These are phyloP conservation scores for Gymnothorax reevesii DNA, from an alignment of 2,797 vertebrate species.

Conservation along the genomic window DNA sequence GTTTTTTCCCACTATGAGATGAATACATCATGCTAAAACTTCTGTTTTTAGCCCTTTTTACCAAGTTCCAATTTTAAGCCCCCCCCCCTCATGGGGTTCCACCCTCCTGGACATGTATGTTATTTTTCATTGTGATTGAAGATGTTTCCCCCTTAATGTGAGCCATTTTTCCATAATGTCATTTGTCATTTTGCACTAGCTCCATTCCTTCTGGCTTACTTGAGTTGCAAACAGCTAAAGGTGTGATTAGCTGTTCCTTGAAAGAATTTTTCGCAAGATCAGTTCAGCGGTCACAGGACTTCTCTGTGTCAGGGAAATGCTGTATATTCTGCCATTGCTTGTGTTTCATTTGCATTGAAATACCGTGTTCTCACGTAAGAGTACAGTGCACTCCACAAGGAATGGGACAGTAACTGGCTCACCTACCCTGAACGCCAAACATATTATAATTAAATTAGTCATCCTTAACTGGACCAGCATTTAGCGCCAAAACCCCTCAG, in stretches of 20 bases:
- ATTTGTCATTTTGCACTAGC: neutral
- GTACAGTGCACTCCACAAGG: neutral
- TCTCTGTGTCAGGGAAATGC: neutral
- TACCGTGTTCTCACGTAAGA: neutral
- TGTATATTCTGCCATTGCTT: neutral
- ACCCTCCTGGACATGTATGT: too few relatives aligned
- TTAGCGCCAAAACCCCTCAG: conserved; percentile 64
- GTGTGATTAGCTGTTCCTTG: neutral
- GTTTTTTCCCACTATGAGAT: too few relatives aligned
- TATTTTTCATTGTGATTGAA: too few relatives aligned
- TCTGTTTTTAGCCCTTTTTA: too few relatives aligned
- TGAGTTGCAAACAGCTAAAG: neutral
- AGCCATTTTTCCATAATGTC: neutral
- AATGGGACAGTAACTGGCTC: conserved; percentile 43
- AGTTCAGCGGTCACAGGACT: neutral
- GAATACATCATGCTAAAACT: too few relatives aligned
- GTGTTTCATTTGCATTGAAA: neutral
- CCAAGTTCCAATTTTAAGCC: too few relatives aligned
- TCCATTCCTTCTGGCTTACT: neutral
- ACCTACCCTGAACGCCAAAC: conserved; percentile 5
- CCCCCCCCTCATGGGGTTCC: too few relatives aligned
- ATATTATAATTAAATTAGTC: conserved; percentile 65
- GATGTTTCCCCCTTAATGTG: neutral
- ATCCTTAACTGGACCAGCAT: conserved; percentile 62
- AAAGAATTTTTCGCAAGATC: neutral